phyloP scores from a whole-genome alignment of 1,140 invertebrate genomes.

The Rhysida immarginata region DNA sequence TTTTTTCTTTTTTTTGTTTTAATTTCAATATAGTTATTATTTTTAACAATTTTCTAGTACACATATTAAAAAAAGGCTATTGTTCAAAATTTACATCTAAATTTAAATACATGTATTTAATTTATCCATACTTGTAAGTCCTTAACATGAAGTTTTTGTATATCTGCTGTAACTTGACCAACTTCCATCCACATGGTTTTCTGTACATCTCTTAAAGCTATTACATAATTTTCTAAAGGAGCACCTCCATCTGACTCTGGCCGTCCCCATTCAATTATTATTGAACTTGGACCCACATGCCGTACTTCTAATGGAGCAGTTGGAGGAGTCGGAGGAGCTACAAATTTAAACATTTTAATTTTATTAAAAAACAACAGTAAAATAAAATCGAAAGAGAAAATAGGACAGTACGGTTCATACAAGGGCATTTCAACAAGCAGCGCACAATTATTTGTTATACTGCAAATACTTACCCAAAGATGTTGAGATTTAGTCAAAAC shows the following conservation, averaged over 20 bases:
- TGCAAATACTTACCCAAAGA: too few species aligned
- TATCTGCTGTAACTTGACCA: slow-evolving; percentile 60
- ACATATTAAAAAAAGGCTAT: too few species aligned
- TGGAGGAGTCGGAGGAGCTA: slow-evolving; percentile 73
- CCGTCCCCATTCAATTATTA: slow-evolving; percentile 80
- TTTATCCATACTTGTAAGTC: slow-evolving; percentile 46
- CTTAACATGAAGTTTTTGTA: slow-evolving; percentile 62
- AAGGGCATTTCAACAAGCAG: too few species aligned
- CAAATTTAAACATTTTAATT: background rate
- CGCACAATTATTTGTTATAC: too few species aligned
- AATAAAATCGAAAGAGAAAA: too few species aligned
- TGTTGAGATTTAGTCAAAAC: too few species aligned
- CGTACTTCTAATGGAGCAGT: slow-evolving; percentile 74
- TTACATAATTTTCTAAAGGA: slow-evolving; percentile 75
- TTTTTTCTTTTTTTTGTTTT: too few species aligned
- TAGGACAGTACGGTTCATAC: too few species aligned
- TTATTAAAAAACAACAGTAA: slow-evolving; percentile 1
- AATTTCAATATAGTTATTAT: too few species aligned
- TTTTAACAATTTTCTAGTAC: too few species aligned
- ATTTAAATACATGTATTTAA: background rate
- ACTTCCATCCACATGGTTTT: slow-evolving; percentile 96
- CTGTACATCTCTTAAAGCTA: slow-evolving; percentile 76
- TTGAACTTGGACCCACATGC: slow-evolving; percentile 59
- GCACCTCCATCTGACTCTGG: slow-evolving; percentile 87
- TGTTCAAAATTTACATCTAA: too few species aligned